Base-by-base conservation (phyloP, 1,140 invertebrate genomes). In the Octopus bimaculoides region DNA sequence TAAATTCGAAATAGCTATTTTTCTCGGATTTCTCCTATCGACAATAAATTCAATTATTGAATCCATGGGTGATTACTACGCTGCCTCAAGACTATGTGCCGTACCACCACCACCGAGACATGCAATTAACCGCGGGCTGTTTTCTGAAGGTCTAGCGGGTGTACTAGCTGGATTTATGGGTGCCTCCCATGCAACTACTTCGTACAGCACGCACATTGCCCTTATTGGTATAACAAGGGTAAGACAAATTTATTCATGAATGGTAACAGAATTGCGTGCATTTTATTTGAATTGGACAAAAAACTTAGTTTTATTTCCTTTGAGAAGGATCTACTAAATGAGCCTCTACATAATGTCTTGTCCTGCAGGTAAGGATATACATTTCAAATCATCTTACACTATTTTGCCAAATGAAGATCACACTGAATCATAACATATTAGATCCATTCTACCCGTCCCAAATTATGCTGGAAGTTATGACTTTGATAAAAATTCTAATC, bases 121-220 rank as follows among this genome's bases (percentile, higher is more conserved):
- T 82, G 90, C 90, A 10, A 85, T 91, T 26, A 91, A 90, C 82
- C 92, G 96, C 10, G 96, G 95, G 0, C 95, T 97, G 55, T 94
- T 93, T 6, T 93, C 94, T 0, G 95, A 97, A 90, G 96, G 95
- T 0, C 82, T 96, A 9, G 95, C 95, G 4, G 95, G 95, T 0
- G 89, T 96, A 7, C 86, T 96, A 9, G 94, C 95, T 0, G 95
- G 95, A 0, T 89, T 96, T 4, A 95, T 94, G 93, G 95, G 95
- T 10, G 94, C 88, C 91, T 84, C 94, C 10, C 95, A 95, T 83
- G 95, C 94, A 7, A 95, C 95, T 5, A 96, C 96, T 82, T 96
- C 95, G 1, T 96, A 95, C 83, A 86, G 84, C 54, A 10, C 74
- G 20, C 77, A 81, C 41, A 55, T 81, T 17, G 80, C 81, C 1